Base-by-base conservation (phyloP, 2,113 vertebrate species). In the Tringa solitaria region DNA sequence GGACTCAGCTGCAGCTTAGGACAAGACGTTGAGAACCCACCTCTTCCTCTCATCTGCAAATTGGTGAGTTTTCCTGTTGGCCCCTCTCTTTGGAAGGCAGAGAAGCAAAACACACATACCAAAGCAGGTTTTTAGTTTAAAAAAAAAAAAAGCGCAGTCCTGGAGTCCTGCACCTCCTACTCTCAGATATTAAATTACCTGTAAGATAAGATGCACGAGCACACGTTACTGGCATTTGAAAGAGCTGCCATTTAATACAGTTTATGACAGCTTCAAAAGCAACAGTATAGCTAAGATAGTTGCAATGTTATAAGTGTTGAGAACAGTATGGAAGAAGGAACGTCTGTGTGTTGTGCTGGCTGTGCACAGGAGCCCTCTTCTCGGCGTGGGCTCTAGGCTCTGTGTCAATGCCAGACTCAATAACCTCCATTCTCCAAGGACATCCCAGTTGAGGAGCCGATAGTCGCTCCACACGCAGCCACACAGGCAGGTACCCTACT, bases 1-100 rank as follows among this genome's bases (percentile, higher is more conserved):
- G 39, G 20, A 24, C 12, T 78, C 0, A 0, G 14, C 35, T 4
- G 1, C 20, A 37, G 39, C 33, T 30, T 48, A 33, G 19, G 45
- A 59, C 26, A 59, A 37, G 56, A 7, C 51, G 24, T 24, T 39
- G 33, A 70, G 43, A 28, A 59, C 20, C 22, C 6, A 53, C 12
- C 50, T 46, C 51, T 80, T 41, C 17, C 51, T 79, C n/a, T 80
- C 6, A 1, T 57, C 33, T 74, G 48, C 48, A 56, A 3, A 39
- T 57, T 35, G 9, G 8, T 84, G 68, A 26, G 10, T 63, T 60
- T 78, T 65, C 7, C 24, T 60, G 30, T 67, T 46, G 59, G 27
- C 12, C 8, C 4, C 39, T 61, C 7, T 48, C 33, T 57, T 69
- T 64, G 30, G 27, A 48, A 86, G 27, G 18, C 9, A 17, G 23